These are phyloP conservation scores for Sebastes kiyomatsui DNA, from an alignment of 2,797 vertebrate species.

Conservation along the genomic window DNA sequence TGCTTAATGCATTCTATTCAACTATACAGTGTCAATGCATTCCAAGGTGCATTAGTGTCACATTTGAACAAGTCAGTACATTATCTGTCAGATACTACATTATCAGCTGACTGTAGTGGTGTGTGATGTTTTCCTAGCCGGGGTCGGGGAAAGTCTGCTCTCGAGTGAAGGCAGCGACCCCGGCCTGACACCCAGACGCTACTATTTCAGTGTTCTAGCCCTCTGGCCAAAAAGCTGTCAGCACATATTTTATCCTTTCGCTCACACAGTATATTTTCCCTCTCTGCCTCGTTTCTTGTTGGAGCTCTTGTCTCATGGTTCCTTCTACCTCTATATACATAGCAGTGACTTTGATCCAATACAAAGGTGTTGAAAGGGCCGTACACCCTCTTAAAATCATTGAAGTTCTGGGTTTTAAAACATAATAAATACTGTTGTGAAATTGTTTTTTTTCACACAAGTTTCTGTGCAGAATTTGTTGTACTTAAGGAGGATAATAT, in stretches of 20 bases:
- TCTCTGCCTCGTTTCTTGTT: conserved; percentile 35
- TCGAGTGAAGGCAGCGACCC: conserved; percentile 66
- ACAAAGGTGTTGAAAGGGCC: background rate
- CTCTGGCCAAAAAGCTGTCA: conserved; percentile 79
- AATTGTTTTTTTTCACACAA: background rate
- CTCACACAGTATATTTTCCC: conserved; percentile 63
- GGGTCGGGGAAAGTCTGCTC: conserved; percentile 69
- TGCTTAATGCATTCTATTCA: background rate
- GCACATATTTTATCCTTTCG: conserved; percentile 75
- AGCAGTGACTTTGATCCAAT: background rate
- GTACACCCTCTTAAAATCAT: background rate
- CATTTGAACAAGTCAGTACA: conserved; percentile 25
- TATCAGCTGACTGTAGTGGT: conserved; percentile 36
- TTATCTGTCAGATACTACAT: conserved; percentile 54
- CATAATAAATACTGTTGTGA: background rate
- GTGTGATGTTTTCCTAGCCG: conserved; percentile 61
- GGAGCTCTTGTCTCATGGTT: conserved; percentile 35
- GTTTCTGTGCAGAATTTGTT: background rate
- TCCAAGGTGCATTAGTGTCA: conserved; percentile 34
- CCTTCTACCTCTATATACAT: conserved; percentile 8
- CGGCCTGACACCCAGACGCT: conserved; percentile 73
- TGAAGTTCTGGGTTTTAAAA: background rate
- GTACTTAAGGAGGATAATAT: background rate
- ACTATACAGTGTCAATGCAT: background rate
- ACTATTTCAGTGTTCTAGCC: conserved; percentile 73